These are phyloP conservation scores for Benthosema pterotum DNA, from an alignment of 2,797 vertebrate species.

Conservation along the genomic window DNA sequence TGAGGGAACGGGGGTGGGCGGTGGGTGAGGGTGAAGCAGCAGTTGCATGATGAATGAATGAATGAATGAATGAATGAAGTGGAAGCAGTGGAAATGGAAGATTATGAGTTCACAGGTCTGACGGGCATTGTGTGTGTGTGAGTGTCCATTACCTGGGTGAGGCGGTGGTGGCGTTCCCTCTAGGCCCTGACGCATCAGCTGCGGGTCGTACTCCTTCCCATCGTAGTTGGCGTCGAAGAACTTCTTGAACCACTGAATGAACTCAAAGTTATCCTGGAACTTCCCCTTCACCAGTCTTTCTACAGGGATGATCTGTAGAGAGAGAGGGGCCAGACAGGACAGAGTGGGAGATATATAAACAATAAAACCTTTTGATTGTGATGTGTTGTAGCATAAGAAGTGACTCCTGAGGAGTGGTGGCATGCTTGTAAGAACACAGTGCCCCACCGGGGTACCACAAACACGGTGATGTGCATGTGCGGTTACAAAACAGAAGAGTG, in stretches of 20 bases:
- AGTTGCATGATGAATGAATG: conserved; percentile 56
- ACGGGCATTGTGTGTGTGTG: background rate
- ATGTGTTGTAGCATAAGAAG: background rate
- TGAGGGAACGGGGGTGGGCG: conserved; percentile 52
- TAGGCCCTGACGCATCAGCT: conserved; percentile 88
- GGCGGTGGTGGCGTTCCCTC: conserved; percentile 84
- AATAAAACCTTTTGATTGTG: conserved; percentile 3
- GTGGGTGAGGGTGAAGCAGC: too few relatives aligned
- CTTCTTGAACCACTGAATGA: conserved; percentile 98
- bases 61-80: too few relatives aligned
- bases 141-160: conserved; percentile 77
- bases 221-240: conserved; percentile 98
- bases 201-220: conserved; percentile 94
- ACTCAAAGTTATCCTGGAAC: conserved; percentile 98
- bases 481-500: too few relatives aligned
- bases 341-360: background rate
- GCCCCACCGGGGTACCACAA: too few relatives aligned
- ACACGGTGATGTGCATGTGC: too few relatives aligned
- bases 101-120: conserved; percentile 14
- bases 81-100: conserved; percentile 35
- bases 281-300: conserved; percentile 94
- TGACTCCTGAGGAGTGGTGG: too few relatives aligned
- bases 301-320: conserved; percentile 90
- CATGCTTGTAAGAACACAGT: too few relatives aligned
- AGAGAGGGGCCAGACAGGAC: background rate